Evolutionary conservation across 1,140 invertebrate species (phyloP), one percentile per base, ranked within the genome.

Genomic region (Coelopa frigida): DNA sequence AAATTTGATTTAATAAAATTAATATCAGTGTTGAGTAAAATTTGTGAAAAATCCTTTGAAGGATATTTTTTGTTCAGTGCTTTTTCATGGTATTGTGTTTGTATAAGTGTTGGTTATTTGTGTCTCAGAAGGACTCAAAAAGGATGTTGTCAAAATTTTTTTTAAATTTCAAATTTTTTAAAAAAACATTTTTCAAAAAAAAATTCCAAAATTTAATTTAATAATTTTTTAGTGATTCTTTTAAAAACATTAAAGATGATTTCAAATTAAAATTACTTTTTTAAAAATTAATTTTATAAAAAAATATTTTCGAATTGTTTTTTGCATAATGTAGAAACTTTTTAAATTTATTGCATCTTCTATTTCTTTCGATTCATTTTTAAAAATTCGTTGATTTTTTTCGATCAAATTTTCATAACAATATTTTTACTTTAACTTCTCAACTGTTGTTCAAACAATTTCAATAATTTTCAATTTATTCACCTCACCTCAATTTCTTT

Each of bases 201-300:
- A 8, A n/a, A 42, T 1, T 23, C 18, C 8, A 14, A 29, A 23
- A 23, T 26, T 42, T 7, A 2, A 22, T 14, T 1, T 6, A 23
- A 22, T 23, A 39, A 10, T n/a, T 22, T 39, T 39, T 14, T 23
- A 39, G 26, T 10, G 33, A 1, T 36, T 2, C 20, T 36, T 36
- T 36, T 12, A 36, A 11, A 36, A 11, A 17, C n/a, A 22, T 39
- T 22, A 39, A 39, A 39, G 26, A 3, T 39, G n/a, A n/a, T 39
- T 22, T 23, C 22, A 36, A 12, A 12, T 10, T 4, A 10, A 10
- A 36, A 23, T 6, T 23, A 39, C 22, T 39, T 21, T 1, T 3
- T 39, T 39, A 22, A 22, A 39, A 39, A 23, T 4, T 8, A 23
- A 15, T 39, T 22, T 39, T 12, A 21, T 39, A 11, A 39, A 39